Evolutionary conservation across 2,797 vertebrate species (phyloP).

Genomic region (Amblyopsis hoosieri): DNA sequence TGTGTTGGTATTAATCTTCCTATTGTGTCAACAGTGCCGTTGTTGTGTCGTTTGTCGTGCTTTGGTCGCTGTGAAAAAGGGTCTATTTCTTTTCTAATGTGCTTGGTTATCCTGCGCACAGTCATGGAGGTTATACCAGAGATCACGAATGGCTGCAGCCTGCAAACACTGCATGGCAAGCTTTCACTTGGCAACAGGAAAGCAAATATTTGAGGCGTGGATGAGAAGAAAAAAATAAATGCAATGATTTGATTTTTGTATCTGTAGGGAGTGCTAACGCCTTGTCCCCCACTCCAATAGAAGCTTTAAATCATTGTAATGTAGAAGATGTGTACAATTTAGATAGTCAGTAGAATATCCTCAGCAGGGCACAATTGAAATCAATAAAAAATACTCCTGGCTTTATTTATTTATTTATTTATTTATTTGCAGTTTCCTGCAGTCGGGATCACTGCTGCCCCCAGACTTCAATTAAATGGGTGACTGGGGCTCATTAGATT

Average conservation of each 20-base stretch:
- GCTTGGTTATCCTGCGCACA: too few species aligned
- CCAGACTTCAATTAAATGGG: slow-evolving; percentile 43
- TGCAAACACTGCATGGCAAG: too few species aligned
- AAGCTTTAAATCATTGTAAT: slow-evolving; percentile 5
- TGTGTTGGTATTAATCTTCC: too few species aligned
- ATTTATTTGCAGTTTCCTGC: slow-evolving; percentile 5
- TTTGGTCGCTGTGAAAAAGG: too few species aligned
- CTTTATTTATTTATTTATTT: neutral
- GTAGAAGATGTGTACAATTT: slow-evolving; percentile 28
- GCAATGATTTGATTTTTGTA: slow-evolving; percentile 3
- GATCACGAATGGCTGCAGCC: too few species aligned
- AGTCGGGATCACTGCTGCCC: slow-evolving; percentile 13
- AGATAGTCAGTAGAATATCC: slow-evolving; percentile 1
- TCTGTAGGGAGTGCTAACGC: slow-evolving; percentile 20
- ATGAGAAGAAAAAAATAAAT: slow-evolving; percentile 7
- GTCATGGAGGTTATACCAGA: too few species aligned
- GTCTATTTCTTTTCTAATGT: too few species aligned
- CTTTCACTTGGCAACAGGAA: too few species aligned
- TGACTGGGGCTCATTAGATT: slow-evolving; percentile 40
- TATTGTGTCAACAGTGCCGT: too few species aligned
- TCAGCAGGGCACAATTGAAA: slow-evolving; percentile 16
- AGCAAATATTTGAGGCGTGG: too few species aligned
- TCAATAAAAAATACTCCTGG: slow-evolving; percentile 6
- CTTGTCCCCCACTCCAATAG: neutral
- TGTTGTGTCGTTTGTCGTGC: too few species aligned